These are phyloP conservation scores for Campylorhamphus procurvoides DNA, from an alignment of 2,113 vertebrate genomes.

Conservation along the genomic window DNA sequence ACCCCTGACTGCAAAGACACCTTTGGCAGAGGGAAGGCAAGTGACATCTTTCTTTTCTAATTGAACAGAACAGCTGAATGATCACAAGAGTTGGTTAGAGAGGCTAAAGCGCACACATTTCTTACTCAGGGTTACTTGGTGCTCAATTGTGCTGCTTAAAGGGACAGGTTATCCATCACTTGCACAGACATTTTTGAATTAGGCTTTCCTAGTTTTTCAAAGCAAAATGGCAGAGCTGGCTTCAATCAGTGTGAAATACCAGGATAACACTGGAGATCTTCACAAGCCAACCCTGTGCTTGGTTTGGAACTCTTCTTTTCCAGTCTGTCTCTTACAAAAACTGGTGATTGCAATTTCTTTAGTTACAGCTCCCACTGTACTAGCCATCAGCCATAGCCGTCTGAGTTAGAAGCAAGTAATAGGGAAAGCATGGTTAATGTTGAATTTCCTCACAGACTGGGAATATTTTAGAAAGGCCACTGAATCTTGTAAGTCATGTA, in stretches of 20 bases:
- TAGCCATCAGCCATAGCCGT: neutral
- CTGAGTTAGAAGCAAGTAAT: neutral
- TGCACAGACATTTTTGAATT: neutral
- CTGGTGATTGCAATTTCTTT: neutral
- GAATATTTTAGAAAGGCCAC: neutral
- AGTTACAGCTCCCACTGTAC: neutral
- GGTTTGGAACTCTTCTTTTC: neutral
- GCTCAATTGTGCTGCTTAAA: neutral
- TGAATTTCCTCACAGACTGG: neutral
- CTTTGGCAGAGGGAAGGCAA: neutral
- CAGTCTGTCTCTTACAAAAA: neutral
- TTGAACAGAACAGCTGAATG: constrained; percentile 60
- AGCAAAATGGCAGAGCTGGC: neutral
- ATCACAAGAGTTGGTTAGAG: constrained; percentile 43
- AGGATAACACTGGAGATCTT: neutral
- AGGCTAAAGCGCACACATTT: constrained; percentile 18
- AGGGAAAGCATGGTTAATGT: neutral
- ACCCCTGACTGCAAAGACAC: constrained; percentile 17
- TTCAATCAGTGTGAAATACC: neutral
- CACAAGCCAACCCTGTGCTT: neutral
- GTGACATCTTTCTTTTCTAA: constrained; percentile 60
- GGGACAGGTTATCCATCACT: neutral
- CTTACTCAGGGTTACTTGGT: neutral
- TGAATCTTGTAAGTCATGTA: neutral
- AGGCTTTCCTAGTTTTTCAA: neutral